Percentiles rank a stretch among this genome's conserved stretches.
Evolutionary conservation across 1,140 invertebrate genomes (phyloP).

Genomic region (Hyposmocoma kahamanoa): DNA sequence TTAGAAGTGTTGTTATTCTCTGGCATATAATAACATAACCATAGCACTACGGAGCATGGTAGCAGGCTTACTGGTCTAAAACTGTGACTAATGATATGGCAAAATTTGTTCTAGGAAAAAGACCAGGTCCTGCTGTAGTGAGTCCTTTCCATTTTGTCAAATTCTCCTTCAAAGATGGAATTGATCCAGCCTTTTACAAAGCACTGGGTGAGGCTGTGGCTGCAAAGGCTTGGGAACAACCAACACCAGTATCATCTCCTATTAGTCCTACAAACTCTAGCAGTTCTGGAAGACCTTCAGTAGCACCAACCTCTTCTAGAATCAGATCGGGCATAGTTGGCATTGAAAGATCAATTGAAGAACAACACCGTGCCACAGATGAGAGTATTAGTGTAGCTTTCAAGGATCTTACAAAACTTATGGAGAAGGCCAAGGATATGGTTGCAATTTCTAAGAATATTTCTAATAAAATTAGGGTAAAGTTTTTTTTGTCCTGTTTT

Average conservation of each 20-base stretch:
- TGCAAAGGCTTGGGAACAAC: constrained; percentile 78
- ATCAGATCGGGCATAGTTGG: constrained; percentile 93
- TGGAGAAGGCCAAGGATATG: constrained; percentile 98
- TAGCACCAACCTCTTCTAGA: constrained; percentile 75
- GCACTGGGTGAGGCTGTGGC: constrained; percentile 77
- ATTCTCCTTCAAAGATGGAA: constrained; percentile 91
- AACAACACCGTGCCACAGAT: constrained; percentile 92
- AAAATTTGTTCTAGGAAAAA: constrained; percentile 79
- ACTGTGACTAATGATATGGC: no score
- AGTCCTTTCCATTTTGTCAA: constrained; percentile 87
- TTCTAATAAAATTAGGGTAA: constrained; percentile 92
- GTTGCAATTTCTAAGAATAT: constrained; percentile 93
- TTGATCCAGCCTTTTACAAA: constrained; percentile 81
- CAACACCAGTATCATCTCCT: constrained; percentile 31
- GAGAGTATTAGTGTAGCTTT: constrained; percentile 94
- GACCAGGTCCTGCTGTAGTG: constrained; percentile 82
- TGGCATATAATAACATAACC: no score
- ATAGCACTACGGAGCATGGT: no score
- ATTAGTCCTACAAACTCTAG: constrained; percentile 23
- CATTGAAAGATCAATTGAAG: constrained; percentile 93
- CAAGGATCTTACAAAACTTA: constrained; percentile 95
- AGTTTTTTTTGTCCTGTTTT: constrained; percentile 16
- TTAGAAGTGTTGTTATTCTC: no score
- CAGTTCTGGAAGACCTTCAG: constrained; percentile 34
- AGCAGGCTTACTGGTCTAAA: no score